These are phyloP conservation scores for Antechinus flavipes DNA, from an alignment of 2,113 vertebrate species.

Conservation along the genomic window DNA sequence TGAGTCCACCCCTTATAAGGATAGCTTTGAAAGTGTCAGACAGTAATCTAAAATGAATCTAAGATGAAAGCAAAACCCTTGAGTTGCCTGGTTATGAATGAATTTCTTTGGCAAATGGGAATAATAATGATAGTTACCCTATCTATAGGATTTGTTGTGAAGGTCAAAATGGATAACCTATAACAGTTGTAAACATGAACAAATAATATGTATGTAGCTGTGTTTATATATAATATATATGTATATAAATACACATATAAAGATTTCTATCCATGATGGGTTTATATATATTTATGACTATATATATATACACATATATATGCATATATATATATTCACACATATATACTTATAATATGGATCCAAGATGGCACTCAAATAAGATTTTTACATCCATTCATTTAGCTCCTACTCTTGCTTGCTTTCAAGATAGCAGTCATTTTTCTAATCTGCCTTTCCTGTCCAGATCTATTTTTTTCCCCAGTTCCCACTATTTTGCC, in stretches of 20 bases:
- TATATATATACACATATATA: neutral
- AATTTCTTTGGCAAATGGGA: neutral
- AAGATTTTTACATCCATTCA: neutral
- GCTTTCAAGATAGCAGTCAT: neutral
- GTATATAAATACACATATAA: neutral
- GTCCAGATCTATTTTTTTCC: neutral
- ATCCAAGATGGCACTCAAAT: neutral
- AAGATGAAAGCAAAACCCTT: neutral
- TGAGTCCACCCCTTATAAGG: slow-evolving; percentile 65
- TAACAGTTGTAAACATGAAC: neutral
- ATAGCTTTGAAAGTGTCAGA: neutral
- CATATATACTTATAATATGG: neutral
- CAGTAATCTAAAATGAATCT: neutral
- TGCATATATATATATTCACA: neutral
- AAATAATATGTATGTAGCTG: neutral
- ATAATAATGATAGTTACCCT: neutral
- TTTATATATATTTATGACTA: too few species aligned
- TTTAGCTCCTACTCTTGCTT: neutral
- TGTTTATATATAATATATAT: neutral
- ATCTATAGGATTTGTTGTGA: neutral
- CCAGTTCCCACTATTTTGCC: neutral
- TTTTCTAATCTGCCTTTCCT: neutral
- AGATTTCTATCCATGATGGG: too few species aligned
- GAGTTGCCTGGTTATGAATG: neutral
- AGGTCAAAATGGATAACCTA: neutral